Evolutionary conservation across 2,113 vertebrate species (phyloP).

Genomic region (Rhineura floridana): DNA sequence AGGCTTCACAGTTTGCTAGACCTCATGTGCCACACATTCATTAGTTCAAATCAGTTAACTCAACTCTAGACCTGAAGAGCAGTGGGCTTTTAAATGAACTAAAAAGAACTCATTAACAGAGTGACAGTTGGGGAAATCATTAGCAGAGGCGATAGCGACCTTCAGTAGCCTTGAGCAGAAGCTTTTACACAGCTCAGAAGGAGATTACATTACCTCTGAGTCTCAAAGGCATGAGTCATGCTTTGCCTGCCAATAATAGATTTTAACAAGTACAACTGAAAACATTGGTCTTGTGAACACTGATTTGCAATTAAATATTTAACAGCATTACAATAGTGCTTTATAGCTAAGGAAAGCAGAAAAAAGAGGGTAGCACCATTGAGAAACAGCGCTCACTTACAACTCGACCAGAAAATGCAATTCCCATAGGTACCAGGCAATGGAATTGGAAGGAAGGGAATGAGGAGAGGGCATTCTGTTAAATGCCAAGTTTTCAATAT

Average conservation of each 20-base stretch:
- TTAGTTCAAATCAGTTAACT: constrained; percentile 10
- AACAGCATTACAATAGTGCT: not conserved
- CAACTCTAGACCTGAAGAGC: not conserved
- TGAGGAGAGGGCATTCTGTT: not conserved
- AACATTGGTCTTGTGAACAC: not conserved
- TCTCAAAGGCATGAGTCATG: constrained; percentile 25
- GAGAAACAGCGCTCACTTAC: not conserved
- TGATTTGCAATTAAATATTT: constrained; percentile 21
- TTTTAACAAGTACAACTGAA: not conserved
- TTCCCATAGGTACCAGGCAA: not conserved
- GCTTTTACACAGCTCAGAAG: constrained; percentile 35
- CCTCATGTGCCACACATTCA: constrained; percentile 15
- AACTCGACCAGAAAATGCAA: not conserved
- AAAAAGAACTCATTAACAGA: constrained; percentile 48
- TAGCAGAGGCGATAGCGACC: constrained; percentile 42
- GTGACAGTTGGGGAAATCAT: constrained; percentile 50
- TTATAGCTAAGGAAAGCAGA: constrained; percentile 28
- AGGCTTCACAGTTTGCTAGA: not conserved
- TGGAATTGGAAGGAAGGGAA: not conserved
- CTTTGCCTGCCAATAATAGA: not conserved
- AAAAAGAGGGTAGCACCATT: not conserved
- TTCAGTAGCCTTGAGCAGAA: constrained; percentile 26
- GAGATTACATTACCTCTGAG: not conserved
- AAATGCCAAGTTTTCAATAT: not conserved
- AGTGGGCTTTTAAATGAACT: not conserved